These are phyloP conservation scores for Sander vitreus DNA, from an alignment of 2,113 vertebrate species.

Conservation along the genomic window DNA sequence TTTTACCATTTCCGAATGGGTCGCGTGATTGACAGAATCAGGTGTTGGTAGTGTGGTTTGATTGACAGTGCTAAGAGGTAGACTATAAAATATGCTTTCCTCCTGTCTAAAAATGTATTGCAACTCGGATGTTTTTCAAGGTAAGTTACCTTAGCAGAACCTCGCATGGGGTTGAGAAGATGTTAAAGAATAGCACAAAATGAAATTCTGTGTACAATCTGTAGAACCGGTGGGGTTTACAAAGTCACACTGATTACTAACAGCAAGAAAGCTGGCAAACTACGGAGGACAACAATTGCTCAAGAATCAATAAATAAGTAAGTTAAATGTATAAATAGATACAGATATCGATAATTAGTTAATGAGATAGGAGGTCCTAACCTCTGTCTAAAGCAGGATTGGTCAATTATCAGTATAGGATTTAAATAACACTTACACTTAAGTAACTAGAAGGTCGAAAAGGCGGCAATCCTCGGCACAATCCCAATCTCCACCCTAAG, in stretches of 20 bases:
- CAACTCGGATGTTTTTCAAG: neutral
- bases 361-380: no score
- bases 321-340: no score
- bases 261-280: neutral
- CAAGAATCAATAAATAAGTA: no score
- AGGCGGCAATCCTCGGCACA: no score
- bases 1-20: neutral
- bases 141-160: neutral
- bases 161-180: neutral
- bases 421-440: no score
- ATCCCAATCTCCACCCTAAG: no score
- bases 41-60: neutral
- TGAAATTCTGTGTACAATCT: neutral
- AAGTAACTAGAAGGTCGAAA: no score
- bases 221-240: neutral
- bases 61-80: neutral
- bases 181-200: neutral
- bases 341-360: no score
- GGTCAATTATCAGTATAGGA: no score
- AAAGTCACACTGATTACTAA: conserved; percentile 12
- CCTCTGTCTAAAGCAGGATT: no score
- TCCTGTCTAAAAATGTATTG: neutral
- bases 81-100: neutral
- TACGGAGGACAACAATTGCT: no score
- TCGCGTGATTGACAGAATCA: conserved; percentile 18